These are phyloP conservation scores for Tetragonula clypearis DNA, from an alignment of 1,140 invertebrate genomes.

Conservation along the genomic window DNA sequence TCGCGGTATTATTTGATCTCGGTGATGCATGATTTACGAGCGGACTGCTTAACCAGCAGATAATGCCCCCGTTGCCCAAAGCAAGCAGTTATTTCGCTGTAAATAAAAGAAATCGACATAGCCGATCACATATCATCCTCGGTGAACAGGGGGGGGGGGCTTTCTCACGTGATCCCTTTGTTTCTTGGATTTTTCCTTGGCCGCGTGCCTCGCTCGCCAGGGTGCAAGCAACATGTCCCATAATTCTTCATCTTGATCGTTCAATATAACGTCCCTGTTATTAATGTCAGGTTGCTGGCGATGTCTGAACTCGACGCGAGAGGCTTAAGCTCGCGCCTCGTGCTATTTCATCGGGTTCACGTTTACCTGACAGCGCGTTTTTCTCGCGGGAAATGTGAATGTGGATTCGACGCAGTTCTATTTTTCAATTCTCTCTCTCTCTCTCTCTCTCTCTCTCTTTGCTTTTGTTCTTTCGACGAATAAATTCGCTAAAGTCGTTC, in stretches of 20 bases:
- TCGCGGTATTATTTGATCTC: slow-evolving; percentile 50
- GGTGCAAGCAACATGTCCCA: slow-evolving; percentile 15
- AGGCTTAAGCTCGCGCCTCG: not conserved
- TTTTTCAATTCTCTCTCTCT: too few relatives aligned
- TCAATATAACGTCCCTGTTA: slow-evolving; percentile 46
- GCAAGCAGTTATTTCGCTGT: not conserved
- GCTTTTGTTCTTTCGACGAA: not conserved
- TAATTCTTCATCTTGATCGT: slow-evolving; percentile 38
- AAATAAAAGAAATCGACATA: slow-evolving; percentile 5
- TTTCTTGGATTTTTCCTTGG: slow-evolving; percentile 17
- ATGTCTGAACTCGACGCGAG: not conserved
- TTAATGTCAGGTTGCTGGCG: slow-evolving; percentile 23
- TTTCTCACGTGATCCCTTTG: slow-evolving; percentile 36
- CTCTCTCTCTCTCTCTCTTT: too few relatives aligned
- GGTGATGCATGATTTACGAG: slow-evolving; percentile 40
- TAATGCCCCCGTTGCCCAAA: slow-evolving; percentile 21
- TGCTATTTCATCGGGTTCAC: slow-evolving; percentile 11
- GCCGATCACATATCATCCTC: slow-evolving; percentile 35
- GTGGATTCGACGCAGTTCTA: not conserved
- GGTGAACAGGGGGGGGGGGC: not conserved
- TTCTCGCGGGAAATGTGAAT: too few relatives aligned
- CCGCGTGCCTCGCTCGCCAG: not conserved
- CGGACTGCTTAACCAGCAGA: slow-evolving; percentile 24
- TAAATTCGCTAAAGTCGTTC: too few relatives aligned
- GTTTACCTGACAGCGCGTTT: not conserved